Evolutionary conservation across 2,113 vertebrate genomes (phyloP).

Genomic region (Mesoclemmys tuberculata): DNA sequence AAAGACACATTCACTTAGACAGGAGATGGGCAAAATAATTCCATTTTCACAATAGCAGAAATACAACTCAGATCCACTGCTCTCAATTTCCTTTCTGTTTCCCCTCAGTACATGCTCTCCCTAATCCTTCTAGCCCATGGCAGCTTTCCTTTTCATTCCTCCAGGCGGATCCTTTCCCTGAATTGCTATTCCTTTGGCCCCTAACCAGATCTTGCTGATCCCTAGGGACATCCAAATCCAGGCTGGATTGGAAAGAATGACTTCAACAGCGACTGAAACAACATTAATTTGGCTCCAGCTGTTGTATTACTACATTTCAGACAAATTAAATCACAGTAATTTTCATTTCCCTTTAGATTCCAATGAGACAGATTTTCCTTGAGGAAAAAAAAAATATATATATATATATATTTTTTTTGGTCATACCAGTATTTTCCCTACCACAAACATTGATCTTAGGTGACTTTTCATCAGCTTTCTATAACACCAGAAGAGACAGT

Average conservation of each 20-base stretch:
- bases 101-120: neutral
- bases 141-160: neutral
- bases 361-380: constrained; percentile 64
- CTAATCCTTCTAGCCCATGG: neutral
- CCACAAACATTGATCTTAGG: constrained; percentile 62
- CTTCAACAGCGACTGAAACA: constrained; percentile 23
- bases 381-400: too few species aligned
- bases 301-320: constrained; percentile 58
- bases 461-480: constrained; percentile 59
- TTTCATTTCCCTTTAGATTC: constrained; percentile 65
- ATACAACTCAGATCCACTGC: neutral
- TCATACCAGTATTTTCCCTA: constrained; percentile 55
- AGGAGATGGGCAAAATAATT: neutral
- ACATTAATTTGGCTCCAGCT: constrained; percentile 39
- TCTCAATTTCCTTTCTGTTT: neutral
- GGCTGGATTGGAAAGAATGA: neutral
- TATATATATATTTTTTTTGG: constrained; percentile 66
- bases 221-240: neutral
- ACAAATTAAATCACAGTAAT: constrained; percentile 68
- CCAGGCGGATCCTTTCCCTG: neutral
- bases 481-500: constrained; percentile 44
- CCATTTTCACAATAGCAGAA: constrained; percentile 2
- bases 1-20: neutral
- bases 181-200: neutral
- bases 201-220: neutral